Percentiles rank a stretch among this genome's conserved stretches.
These are phyloP conservation scores for Agelastica alni DNA, from an alignment of 2,888 invertebrate species.

Conservation along the genomic window DNA sequence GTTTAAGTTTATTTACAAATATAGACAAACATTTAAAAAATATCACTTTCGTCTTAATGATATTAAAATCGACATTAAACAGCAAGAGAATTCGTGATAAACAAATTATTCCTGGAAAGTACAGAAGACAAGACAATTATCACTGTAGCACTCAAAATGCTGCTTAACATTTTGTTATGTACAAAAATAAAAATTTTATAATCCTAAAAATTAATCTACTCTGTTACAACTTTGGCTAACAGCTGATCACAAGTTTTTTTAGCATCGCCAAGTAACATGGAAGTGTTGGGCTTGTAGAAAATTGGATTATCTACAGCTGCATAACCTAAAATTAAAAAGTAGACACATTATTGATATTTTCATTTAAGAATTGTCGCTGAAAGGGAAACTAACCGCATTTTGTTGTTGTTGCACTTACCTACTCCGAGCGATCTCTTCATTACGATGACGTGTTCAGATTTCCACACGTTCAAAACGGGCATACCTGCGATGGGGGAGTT, in stretches of 20 bases:
- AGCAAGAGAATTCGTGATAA: no score
- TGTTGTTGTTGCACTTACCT: no score
- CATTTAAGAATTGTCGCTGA: no score
- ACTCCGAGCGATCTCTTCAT: conserved; percentile 70
- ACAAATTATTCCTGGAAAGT: no score
- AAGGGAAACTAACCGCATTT: no score
- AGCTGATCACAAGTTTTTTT: conserved; percentile 89
- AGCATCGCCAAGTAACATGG: conserved; percentile 87
- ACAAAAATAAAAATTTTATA: conserved; percentile 21
- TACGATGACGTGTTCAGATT: conserved; percentile 83
- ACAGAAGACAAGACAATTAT: no score
- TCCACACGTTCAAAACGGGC: conserved; percentile 90
- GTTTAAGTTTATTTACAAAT: conserved; percentile 6
- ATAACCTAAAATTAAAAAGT: conserved; percentile 60
- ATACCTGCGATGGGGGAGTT: conserved; percentile 91
- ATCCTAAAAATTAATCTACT: conserved; percentile 30
- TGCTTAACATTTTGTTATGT: no score
- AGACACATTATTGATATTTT: no score
- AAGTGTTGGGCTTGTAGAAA: conserved; percentile 87
- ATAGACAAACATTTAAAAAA: conserved; percentile 12
- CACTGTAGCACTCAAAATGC: no score
- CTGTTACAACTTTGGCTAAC: conserved; percentile 64
- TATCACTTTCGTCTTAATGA: conserved; percentile 16
- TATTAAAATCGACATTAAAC: neutral
- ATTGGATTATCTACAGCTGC: conserved; percentile 92